phyloP scores from a whole-genome alignment of 2,113 vertebrate species.

The Motacilla alba region DNA sequence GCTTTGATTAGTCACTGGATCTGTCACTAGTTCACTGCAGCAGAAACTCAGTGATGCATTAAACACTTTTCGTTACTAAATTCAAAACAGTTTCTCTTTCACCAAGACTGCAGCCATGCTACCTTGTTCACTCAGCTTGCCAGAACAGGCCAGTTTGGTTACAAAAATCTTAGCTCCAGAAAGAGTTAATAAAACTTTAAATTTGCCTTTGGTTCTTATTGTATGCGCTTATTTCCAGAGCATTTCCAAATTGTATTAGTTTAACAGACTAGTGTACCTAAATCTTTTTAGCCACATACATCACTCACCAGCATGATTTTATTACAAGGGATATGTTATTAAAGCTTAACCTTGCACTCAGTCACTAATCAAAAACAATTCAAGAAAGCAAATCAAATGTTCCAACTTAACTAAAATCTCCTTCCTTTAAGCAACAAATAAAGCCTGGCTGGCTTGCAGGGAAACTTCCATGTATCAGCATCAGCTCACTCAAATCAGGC shows the following conservation, averaged over 20 bases:
- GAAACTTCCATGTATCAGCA: neutral
- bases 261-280: neutral
- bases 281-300: slow-evolving; percentile 3
- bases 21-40: neutral
- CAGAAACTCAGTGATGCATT: slow-evolving; percentile 24
- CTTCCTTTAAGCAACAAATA: slow-evolving; percentile 7
- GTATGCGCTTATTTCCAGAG: slow-evolving; percentile 2
- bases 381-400: slow-evolving; percentile 12
- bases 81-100: slow-evolving; percentile 23
- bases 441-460: neutral
- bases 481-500: neutral
- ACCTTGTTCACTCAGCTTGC: neutral
- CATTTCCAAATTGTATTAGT: neutral
- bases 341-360: slow-evolving; percentile 52
- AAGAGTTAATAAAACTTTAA: neutral
- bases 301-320: slow-evolving; percentile 34
- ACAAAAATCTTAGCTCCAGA: neutral
- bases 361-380: slow-evolving; percentile 36
- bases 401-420: slow-evolving; percentile 21
- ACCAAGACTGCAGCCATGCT: neutral
- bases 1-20: neutral
- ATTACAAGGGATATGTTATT: slow-evolving; percentile 1
- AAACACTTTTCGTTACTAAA: neutral
- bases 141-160: neutral
- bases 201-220: neutral